Evolutionary conservation across 2,113 vertebrate species (phyloP), one percentile per base, ranked within the genome.

Genomic region (Pachycephala philippinensis): DNA sequence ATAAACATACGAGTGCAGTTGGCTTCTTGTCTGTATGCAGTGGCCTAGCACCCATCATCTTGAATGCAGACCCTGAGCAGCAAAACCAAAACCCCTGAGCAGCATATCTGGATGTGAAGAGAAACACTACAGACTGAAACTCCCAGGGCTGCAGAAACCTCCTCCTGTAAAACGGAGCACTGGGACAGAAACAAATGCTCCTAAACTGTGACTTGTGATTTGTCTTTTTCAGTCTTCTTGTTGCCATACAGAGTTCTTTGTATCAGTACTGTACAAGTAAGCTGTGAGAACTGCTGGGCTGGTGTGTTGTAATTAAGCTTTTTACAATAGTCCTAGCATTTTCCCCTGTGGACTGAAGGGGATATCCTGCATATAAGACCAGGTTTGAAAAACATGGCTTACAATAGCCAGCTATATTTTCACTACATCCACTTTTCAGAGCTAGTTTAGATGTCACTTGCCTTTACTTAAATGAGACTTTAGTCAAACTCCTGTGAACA

Each of bases 291-390:
- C 52, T 84, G 16, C 68, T 74, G 59, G 35, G 16, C 31, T 94
- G 68, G 8, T 89, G 50, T 63, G 44, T 52, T 64, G 30, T 60
- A 87, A 37, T 90, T 69, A 69, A 56, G 42, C 14, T 40, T 88
- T 80, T 93, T 88, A 61, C 85, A 93, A 54, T 86, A 66, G n/a
- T 40, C 42, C 42, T 22, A 18, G 9, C 60, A 21, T 78, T 95
- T 92, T 78, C n/a, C 89, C 72, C 39, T 76, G 79, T 47, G 76
- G 83, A 59, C 42, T 66, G 50, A 93, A 92, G 79, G 88, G 94
- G 95, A 72, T 93, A 95, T 92, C 79, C 85, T 90, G 75, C 33
- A 0, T 74, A 50, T 74, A 80, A 64, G 49, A 37, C 28, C 59
- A 50, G 12, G 42, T 86, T 90, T 84, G 26, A 61, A 79, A 94